Percentiles rank a stretch among this genome's conserved stretches.
These are phyloP conservation scores for mouse (Mus musculus) DNA, from an alignment of 2,113 vertebrate genomes.

Conservation along the genomic window DNA sequence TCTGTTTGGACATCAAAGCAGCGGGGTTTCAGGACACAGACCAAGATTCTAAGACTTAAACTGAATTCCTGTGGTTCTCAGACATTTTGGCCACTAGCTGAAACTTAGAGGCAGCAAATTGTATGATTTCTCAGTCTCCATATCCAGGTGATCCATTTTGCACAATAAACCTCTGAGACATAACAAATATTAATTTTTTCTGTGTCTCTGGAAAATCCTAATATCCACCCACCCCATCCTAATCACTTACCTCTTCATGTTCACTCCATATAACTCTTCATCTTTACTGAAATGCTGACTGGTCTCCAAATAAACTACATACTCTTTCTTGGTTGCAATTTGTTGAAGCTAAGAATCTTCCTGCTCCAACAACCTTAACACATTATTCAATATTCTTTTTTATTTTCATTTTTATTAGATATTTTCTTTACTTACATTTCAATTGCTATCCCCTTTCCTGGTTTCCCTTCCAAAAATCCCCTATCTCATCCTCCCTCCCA, in stretches of 20 bases:
- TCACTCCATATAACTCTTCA: neutral
- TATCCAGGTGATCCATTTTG: neutral
- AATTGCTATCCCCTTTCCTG: too few species aligned
- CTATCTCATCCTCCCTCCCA: too few species aligned
- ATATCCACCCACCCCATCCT: neutral
- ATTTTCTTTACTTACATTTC: too few species aligned
- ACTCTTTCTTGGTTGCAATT: neutral
- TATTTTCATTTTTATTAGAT: too few species aligned
- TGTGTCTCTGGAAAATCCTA: neutral
- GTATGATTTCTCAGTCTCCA: neutral
- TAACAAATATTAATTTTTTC: neutral
- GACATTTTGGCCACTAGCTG: neutral
- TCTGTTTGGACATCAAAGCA: neutral
- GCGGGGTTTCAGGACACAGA: neutral
- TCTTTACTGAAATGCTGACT: neutral
- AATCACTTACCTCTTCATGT: too few species aligned
- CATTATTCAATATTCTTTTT: neutral
- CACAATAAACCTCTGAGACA: neutral
- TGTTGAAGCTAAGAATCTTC: neutral
- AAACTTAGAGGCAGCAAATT: neutral
- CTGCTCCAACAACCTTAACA: neutral
- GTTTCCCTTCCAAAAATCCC: too few species aligned
- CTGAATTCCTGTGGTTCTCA: neutral
- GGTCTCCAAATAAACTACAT: neutral
- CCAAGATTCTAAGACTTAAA: neutral